Evolutionary conservation across 2,888 invertebrate species (phyloP).

Genomic region (Brenthis hecate): DNA sequence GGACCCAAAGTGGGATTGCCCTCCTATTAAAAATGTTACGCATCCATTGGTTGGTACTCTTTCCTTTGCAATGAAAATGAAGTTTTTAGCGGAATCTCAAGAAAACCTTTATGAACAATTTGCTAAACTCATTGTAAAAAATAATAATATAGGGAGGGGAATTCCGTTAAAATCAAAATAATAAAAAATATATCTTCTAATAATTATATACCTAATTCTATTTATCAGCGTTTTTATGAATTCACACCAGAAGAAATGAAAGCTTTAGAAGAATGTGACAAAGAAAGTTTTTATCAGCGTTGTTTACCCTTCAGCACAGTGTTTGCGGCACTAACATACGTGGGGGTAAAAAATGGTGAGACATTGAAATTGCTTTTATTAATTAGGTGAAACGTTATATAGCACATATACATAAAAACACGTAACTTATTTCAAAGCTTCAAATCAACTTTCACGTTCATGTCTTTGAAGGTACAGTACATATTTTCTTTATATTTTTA

Average conservation of each 20-base stretch:
- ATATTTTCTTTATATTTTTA: too few species aligned
- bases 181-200: background rate
- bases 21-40: slow-evolving; percentile 59
- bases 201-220: background rate
- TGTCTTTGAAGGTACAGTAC: too few species aligned
- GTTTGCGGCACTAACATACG: slow-evolving; percentile 84
- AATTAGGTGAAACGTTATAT: too few species aligned
- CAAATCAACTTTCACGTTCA: too few species aligned
- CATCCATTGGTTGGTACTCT: slow-evolving; percentile 64
- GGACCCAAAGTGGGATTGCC: slow-evolving; percentile 50
- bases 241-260: slow-evolving; percentile 87
- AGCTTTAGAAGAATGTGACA: slow-evolving; percentile 88
- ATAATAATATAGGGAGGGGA: too few species aligned
- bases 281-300: slow-evolving; percentile 89
- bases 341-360: slow-evolving; percentile 85
- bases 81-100: background rate
- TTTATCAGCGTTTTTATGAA: slow-evolving; percentile 81
- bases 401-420: too few species aligned
- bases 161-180: too few species aligned
- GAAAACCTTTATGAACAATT: too few species aligned
- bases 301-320: slow-evolving; percentile 86
- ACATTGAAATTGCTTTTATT: background rate
- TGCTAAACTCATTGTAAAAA: background rate
- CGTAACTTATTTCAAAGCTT: too few species aligned
- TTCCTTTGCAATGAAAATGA: background rate